Evolutionary conservation across 2,797 vertebrate species (phyloP), one percentile per base, ranked within the genome.

Genomic region (Dryobates pubescens): DNA sequence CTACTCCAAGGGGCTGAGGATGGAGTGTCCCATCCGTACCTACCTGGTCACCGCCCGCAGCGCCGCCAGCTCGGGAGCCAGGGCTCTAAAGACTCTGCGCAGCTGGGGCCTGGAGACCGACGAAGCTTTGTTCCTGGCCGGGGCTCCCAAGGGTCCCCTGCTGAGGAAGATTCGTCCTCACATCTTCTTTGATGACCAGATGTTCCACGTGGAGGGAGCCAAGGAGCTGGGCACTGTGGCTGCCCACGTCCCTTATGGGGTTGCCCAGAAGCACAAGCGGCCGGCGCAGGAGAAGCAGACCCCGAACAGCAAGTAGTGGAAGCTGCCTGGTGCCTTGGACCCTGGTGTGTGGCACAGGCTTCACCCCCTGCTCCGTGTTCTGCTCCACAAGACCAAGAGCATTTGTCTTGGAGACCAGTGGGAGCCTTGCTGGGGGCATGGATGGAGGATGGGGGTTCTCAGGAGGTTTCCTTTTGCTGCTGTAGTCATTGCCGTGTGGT

Each of bases 161-260:
- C 97, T 99, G 17, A 98, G 98, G 97, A 99, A 99, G 97, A 99
- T 99, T 95, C 96, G 98, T 17, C 99, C 99, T 1, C 99, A 99
- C 97, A 99, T 99, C 97, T 99, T 98, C 98, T 99, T 99, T 1
- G 99, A 99, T 1, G 99, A 99, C 96, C 99, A 99, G 98, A 99
- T 99, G 99, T 99, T 99, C 96, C 99, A 99, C 0, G 98, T 99
- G 93, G 98, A 99, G 56, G 99, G 99, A 3, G 99, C 99, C 5
- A 98, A 98, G 73, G 98, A 99, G 95, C 96, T 99, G 98, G 99
- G 99, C 93, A 98, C 99, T 0, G 92, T 99, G 1, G 99, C 99
- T 1, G 99, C 99, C 47, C 99, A 99, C 2, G 99, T 99, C n/a
- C 99, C 99, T 41, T 99, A 99, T 0, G 99, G 99, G 3, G 86